Percentiles rank a stretch among this genome's conserved stretches.
Conservation (phyloP, 2,888 invertebrate genomes). For the Caenorhabditis doughertyi region DNA sequence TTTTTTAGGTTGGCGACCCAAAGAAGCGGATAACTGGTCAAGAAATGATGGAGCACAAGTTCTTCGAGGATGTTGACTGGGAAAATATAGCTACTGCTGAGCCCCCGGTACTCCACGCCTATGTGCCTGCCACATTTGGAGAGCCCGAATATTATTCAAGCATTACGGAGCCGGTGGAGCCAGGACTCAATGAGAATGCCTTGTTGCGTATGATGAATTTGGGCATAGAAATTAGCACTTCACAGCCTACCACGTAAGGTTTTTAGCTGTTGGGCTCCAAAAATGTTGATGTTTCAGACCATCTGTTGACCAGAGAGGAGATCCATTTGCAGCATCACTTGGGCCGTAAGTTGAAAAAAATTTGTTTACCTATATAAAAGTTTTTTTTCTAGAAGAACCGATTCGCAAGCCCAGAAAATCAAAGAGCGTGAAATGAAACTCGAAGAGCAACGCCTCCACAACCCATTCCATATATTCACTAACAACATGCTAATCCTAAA, state of each 20-base stretch:
- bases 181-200: slow-evolving; percentile 90
- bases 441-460: slow-evolving; percentile 71
- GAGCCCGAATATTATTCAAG: slow-evolving; percentile 87
- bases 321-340: not conserved
- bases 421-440: slow-evolving; percentile 55
- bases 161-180: slow-evolving; percentile 86
- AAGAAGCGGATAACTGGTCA: slow-evolving; percentile 86
- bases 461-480: slow-evolving; percentile 69
- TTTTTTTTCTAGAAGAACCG: slow-evolving; percentile 34
- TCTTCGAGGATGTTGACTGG: slow-evolving; percentile 92
- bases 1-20: slow-evolving; percentile 85
- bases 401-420: slow-evolving; percentile 16
- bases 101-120: slow-evolving; percentile 85
- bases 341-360: slow-evolving; percentile 21
- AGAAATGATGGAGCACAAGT: slow-evolving; percentile 91
- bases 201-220: slow-evolving; percentile 26
- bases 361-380: too few relatives aligned
- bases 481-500: slow-evolving; percentile 91
- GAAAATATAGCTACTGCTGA: slow-evolving; percentile 86
- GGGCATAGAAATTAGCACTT: not conserved
- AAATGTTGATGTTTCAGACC: slow-evolving; percentile 19
- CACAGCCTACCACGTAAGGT: slow-evolving; percentile 38
- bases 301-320: not conserved
- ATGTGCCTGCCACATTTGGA: slow-evolving; percentile 88
- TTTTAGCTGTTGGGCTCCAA: not conserved